Evolutionary conservation across 2,797 vertebrate genomes (phyloP).

Genomic region (Melanotaenia boesemani): DNA sequence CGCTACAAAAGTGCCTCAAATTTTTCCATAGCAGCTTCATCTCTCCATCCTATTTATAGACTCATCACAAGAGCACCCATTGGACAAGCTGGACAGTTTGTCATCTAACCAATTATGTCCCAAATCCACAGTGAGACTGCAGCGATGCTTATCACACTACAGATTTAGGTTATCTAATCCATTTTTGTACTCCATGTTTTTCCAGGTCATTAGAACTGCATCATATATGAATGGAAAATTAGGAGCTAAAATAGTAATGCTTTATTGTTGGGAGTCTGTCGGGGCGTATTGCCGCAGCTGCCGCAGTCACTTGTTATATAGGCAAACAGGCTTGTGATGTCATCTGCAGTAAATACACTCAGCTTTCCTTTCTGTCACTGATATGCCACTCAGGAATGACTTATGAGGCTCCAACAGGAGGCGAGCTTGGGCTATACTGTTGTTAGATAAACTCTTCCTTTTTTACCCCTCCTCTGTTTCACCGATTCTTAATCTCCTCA

Average conservation of each 20-base stretch:
- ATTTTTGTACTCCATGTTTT: constrained; percentile 32
- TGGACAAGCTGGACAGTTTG: constrained; percentile 61
- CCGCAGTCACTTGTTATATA: constrained; percentile 76
- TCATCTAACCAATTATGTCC: constrained; percentile 74
- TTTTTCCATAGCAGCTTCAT: constrained; percentile 44
- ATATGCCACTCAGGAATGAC: constrained; percentile 54
- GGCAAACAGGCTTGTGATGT: constrained; percentile 72
- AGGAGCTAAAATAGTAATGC: constrained; percentile 68
- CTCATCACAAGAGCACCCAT: constrained; percentile 39
- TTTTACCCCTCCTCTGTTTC: constrained; percentile 12
- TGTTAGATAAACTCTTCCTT: constrained; percentile 32
- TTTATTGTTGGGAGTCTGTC: constrained; percentile 67
- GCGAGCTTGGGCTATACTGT: constrained; percentile 11
- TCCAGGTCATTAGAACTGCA: constrained; percentile 36
- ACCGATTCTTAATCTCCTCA: constrained; percentile 36
- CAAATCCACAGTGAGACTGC: constrained; percentile 57
- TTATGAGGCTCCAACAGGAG: constrained; percentile 50
- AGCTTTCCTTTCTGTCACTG: constrained; percentile 57
- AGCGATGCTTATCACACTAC: constrained; percentile 45
- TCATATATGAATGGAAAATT: constrained; percentile 45
- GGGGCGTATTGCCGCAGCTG: constrained; percentile 72
- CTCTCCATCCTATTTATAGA: constrained; percentile 60
- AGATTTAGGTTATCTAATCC: constrained; percentile 61
- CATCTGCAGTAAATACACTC: constrained; percentile 78
- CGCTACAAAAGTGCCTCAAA: constrained; percentile 26